Base-by-base conservation (phyloP, 2,113 vertebrate species). In the Mandrillus leucophaeus region DNA sequence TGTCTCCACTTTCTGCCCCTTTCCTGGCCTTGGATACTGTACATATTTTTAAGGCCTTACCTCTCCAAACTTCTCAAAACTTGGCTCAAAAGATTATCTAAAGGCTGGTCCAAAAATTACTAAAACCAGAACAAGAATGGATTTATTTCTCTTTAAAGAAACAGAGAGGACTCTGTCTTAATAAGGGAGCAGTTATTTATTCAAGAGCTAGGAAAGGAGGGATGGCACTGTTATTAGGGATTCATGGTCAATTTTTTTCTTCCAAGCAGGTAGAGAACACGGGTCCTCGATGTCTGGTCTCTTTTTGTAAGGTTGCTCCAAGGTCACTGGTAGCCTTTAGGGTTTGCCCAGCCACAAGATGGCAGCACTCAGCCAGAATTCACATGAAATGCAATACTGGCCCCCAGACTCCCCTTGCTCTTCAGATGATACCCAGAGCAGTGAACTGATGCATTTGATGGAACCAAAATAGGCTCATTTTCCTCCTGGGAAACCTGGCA, bases 261-360 rank as follows among this genome's bases (percentile, higher is more conserved):
- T 23, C 64, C 20, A 55, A 70, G 86, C 90, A 82, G 55, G 70
- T 68, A 92, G 52, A 89, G 43, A 68, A 78, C 2, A 16, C 0
- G 5, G 30, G 45, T 81, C 55, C 50, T 94, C 61, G 52, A 32
- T 2, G 0, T 18, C 9, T 61, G n/a, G 68, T 93, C 92, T 92
- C 95, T 92, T 79, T 87, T 83, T 25, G 59, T 85, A 96, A 97
- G 86, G 90, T 83, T 85, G 40, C 6, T 66, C 2, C 5, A 0
- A 83, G 93, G 40, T 88, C 59, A 45, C 88, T 93, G 59, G n/a
- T 32, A 95, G 97, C 78, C 57, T 92, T 48, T 66, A 75, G 95
- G 96, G 98, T 98, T 98, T 98, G 93, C 98, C 98, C 97, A 97
- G 97, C 98, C 98, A 98, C 95, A 23, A 99, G 98, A 97, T 98